Evolutionary conservation across 2,797 vertebrate species (phyloP).

Genomic region (Spinus olivaceus): DNA sequence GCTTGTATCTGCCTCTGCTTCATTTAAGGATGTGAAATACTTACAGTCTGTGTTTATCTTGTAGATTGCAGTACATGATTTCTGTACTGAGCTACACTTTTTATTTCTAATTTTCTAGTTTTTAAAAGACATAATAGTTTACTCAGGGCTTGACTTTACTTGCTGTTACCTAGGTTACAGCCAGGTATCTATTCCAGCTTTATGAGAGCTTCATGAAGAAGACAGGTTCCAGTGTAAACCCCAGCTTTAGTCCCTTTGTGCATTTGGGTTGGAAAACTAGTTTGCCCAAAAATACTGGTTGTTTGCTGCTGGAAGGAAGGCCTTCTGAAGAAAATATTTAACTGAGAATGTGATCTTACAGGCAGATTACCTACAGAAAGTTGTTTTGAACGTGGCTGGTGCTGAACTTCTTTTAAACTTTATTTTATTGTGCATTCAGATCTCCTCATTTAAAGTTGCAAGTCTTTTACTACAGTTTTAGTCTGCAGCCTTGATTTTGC

Average conservation of each 20-base stretch:
- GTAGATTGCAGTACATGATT: neutral
- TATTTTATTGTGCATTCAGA: neutral
- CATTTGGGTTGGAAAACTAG: neutral
- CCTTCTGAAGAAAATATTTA: neutral
- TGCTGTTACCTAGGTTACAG: slow-evolving; percentile 74
- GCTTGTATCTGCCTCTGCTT: neutral
- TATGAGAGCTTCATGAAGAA: slow-evolving; percentile 36
- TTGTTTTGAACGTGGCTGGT: neutral
- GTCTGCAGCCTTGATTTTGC: neutral
- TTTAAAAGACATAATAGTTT: slow-evolving; percentile 69
- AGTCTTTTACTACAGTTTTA: neutral
- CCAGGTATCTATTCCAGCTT: slow-evolving; percentile 61
- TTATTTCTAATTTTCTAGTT: slow-evolving; percentile 60
- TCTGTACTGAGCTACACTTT: slow-evolving; percentile 12
- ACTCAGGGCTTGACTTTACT: slow-evolving; percentile 65
- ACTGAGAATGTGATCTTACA: neutral
- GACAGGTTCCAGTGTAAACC: neutral
- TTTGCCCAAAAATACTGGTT: neutral
- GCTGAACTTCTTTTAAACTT: neutral
- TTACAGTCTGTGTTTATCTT: neutral
- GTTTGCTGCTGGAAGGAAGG: neutral
- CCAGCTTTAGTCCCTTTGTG: neutral
- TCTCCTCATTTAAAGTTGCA: neutral
- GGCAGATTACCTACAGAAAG: neutral
- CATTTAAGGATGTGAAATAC: neutral